Evolutionary conservation across 1,140 invertebrate species (phyloP), one percentile per base, ranked within the genome.

Genomic region (Harpegnathos saltator): DNA sequence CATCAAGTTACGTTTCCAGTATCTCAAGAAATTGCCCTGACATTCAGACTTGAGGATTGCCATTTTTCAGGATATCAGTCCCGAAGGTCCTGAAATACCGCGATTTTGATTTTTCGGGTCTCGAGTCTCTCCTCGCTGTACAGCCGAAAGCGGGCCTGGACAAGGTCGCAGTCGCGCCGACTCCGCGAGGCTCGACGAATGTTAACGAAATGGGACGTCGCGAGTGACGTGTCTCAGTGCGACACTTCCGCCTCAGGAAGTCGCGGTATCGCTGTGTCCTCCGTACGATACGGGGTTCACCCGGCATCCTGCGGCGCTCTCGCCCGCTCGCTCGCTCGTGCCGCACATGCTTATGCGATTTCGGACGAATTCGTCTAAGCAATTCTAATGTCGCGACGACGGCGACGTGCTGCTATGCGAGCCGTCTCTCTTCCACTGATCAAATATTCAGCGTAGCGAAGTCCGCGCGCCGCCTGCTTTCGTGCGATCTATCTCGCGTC

Each of bases 301-400:
- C 29, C 4, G 19, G 54, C 74, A 80, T 86, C 85, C 74, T 73
- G 75, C 22, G 73, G 80, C 26, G 52, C n/a, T n/a, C n/a, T n/a
- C n/a, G n/a, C n/a, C n/a, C n/a, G n/a, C 81, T 82, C 69, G 38
- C 54, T 22, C 22, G 24, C 66, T 85, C 73, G 85, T 87, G 65
- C 59, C 50, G 48, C 14, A 87, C 87, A 87, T 86, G 81, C 69
- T 84, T 62, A 84, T 80, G 15, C 73, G 54, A 50, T 56, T 54
- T 26, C 61, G 54, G 19, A 38, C 12, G 24, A 26, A 22, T 11
- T 63, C 24, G 52, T 33, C 80, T 80, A 89, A 88, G 69, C 63
- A 78, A 88, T 85, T 89, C 86, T 88, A 88, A 86, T 78, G 81
- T 63, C 69, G 58, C 29, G 58, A 73, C 80, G 52, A 62, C 59